phyloP scores from a whole-genome alignment of 2,888 invertebrate genomes.

The Diachrysia chrysitis region DNA sequence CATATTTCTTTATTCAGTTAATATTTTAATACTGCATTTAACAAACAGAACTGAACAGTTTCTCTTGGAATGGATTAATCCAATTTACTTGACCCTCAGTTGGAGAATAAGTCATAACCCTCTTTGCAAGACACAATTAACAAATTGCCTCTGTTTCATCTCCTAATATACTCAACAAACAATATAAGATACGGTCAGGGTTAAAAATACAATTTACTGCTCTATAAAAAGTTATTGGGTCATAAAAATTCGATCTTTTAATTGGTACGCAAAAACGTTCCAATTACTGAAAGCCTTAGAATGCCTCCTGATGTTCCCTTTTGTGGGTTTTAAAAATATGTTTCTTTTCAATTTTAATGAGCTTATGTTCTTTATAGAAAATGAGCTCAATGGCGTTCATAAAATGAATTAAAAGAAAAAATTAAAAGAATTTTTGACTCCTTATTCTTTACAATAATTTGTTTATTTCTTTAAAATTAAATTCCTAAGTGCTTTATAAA shows the following conservation, averaged over 20 bases:
- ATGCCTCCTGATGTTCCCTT: slow-evolving; percentile 13
- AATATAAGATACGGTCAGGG: slow-evolving; percentile 37
- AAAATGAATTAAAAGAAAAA: background rate
- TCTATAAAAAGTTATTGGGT: slow-evolving; percentile 48
- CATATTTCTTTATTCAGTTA: too few species aligned
- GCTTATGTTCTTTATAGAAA: background rate
- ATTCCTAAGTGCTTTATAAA: too few species aligned
- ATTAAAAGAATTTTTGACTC: too few species aligned
- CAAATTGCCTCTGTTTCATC: slow-evolving; percentile 51
- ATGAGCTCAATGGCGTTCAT: background rate
- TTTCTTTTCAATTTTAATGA: slow-evolving; percentile 1
- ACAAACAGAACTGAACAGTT: slow-evolving; percentile 9
- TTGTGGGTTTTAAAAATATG: background rate
- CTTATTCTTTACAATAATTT: too few species aligned
- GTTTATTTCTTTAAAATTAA: too few species aligned
- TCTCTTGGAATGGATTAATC: slow-evolving; percentile 8
- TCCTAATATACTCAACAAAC: slow-evolving; percentile 35
- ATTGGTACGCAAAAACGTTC: slow-evolving; percentile 44
- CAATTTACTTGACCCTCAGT: slow-evolving; percentile 25
- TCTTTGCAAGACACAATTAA: slow-evolving; percentile 35
- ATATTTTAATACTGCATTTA: too few species aligned
- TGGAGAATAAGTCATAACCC: slow-evolving; percentile 36
- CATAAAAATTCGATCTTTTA: slow-evolving; percentile 49
- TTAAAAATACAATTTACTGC: slow-evolving; percentile 46
- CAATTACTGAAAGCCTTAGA: slow-evolving; percentile 32